Evolutionary conservation across 1,140 invertebrate genomes (phyloP), one percentile per base, ranked within the genome.

Genomic region (Tetramorium simillimum): DNA sequence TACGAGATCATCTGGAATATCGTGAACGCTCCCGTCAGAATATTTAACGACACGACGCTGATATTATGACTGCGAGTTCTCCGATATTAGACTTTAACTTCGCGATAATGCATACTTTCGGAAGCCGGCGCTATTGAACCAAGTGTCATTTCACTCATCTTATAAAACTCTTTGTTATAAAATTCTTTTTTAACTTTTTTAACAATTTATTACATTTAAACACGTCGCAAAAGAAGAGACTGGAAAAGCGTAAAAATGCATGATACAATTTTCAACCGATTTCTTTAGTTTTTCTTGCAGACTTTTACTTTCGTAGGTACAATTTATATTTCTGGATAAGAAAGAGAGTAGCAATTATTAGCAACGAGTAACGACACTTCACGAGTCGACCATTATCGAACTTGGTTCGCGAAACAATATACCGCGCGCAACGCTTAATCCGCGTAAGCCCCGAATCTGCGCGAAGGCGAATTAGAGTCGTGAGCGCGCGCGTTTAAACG

Each of bases 51-150:
- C 7, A 16, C 60, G 10, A 60, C 28, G 40, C 18, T 60, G 67
- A 85, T 84, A 70, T 86, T 88, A 86, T 56, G 37, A 10, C 56
- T 51, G 28, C 24, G 37, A 84, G 58, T 65, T 86, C 51, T 70
- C 24, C 9, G 65, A 82, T 78, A 51, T 77, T 65, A 62, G 9
- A 85, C 43, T 49, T 75, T 63, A 63, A 63, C 53, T 16, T 58
- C 14, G 40, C 33, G 63, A 56, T 33, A 21, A 80, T 33, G 28
- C 33, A 21, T 65, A 81, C 4, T 60, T 58, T 82, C 21, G 16
- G 7, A 56, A 46, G n/a, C 14, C 18, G 10, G 18, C 18, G 10
- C 58, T 69, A 56, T 56, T 18, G 63, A 37, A 43, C 18, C 5
- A 46, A n/a, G 10, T 51, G 21, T 80, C 43, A 58, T 69, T 24